Percentiles rank a stretch among this genome's conserved stretches.
phyloP scores from a whole-genome alignment of 2,113 vertebrate species.

The Pycnonotus jocosus region DNA sequence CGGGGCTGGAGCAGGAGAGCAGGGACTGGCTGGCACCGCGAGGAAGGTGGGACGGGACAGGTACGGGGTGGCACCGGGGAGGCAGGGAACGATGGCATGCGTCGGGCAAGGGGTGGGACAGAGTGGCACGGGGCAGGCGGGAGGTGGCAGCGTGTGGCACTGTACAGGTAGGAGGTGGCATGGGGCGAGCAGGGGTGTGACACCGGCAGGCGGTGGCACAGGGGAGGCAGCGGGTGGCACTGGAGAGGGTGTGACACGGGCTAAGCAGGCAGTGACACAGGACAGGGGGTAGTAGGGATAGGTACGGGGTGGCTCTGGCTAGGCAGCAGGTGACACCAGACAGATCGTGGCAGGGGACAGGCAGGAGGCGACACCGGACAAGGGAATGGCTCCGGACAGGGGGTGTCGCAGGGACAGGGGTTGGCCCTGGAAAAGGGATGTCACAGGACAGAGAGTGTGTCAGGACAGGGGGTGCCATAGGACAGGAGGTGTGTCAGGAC shows the following conservation, averaged over 20 bases:
- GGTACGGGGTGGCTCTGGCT: not conserved
- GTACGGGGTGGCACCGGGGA: not conserved
- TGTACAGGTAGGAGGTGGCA: too few relatives aligned
- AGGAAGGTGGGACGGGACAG: too few relatives aligned
- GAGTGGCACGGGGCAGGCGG: accelerated
- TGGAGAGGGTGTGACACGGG: not conserved
- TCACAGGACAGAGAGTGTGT: accelerated
- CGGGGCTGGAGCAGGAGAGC: not conserved
- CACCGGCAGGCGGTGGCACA: not conserved
- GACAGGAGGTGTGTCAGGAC: too few relatives aligned
- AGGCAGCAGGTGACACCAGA: not conserved
- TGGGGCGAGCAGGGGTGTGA: not conserved
- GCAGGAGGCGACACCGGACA: not conserved
- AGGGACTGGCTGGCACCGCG: not conserved
- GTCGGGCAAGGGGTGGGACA: not conserved
- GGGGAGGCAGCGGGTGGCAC: not conserved
- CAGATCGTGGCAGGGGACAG: not conserved
- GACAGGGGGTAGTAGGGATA: too few relatives aligned
- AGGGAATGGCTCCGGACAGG: not conserved
- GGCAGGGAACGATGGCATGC: not conserved
- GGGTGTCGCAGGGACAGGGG: too few relatives aligned
- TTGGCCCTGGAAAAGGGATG: not conserved
- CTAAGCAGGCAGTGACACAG: not conserved
- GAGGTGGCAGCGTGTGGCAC: too few relatives aligned
- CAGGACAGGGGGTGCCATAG: too few relatives aligned